A percentile compares a stretch with the other conserved stretches of the same genome.
Evolutionary conservation across 2,888 invertebrate genomes (phyloP).

Genomic region (Acleris cristana): DNA sequence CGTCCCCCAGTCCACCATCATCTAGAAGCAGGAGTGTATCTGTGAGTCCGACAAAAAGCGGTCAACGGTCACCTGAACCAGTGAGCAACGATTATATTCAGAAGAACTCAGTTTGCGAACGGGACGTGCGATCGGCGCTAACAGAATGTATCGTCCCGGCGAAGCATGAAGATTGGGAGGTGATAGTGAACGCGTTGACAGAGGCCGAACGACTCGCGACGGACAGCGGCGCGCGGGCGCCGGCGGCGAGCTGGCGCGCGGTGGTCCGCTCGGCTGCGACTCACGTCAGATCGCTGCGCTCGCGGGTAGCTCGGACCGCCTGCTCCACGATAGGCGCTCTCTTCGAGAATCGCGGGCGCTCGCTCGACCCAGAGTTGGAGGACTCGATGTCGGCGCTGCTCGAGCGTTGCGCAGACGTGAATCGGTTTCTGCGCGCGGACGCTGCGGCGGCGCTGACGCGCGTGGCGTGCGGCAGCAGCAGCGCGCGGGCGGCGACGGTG

Average conservation of each 20-base stretch:
- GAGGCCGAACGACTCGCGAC: constrained; percentile 87
- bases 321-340: constrained; percentile 92
- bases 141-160: constrained; percentile 75
- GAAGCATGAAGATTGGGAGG: constrained; percentile 92
- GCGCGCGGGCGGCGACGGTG: constrained; percentile 86
- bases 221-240: constrained; percentile 87
- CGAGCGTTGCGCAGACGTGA: constrained; percentile 96
- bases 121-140: constrained; percentile 72
- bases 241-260: constrained; percentile 86
- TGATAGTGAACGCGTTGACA: constrained; percentile 88
- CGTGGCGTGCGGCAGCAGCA: constrained; percentile 91
- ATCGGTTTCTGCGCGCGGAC: constrained; percentile 95
- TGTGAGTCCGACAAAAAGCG: constrained; percentile 54
- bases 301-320: constrained; percentile 95
- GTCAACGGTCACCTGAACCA: constrained; percentile 57
- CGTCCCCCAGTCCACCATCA: constrained; percentile 47
- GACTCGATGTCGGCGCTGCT: constrained; percentile 92
- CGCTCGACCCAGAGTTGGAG: constrained; percentile 90
- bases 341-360: constrained; percentile 86
- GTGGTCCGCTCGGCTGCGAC: constrained; percentile 88
- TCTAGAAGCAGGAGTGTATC: constrained; percentile 51
- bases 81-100: constrained; percentile 50
- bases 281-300: constrained; percentile 94
- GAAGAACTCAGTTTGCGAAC: constrained; percentile 47
- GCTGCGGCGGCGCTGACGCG: constrained; percentile 91